A percentile compares a stretch with the other conserved stretches of the same genome.
phyloP scores from a whole-genome alignment of 2,797 vertebrate genomes.

The Schizopygopsis pylzovi region DNA sequence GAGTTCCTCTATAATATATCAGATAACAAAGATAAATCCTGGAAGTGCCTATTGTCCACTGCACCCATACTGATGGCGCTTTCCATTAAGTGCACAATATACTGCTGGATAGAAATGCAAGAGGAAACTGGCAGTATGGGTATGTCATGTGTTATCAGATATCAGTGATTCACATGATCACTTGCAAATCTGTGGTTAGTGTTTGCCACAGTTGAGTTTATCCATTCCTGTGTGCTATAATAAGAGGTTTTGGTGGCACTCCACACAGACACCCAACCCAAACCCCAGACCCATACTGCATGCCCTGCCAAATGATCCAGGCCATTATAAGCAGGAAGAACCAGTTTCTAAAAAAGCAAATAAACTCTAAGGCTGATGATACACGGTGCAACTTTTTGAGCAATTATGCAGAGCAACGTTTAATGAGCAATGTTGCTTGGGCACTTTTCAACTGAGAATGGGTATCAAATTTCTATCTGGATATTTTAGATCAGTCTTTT shows the following conservation, averaged over 20 bases:
- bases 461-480: not conserved
- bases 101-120: not conserved
- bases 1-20: not conserved
- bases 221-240: not conserved
- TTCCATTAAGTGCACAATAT: too few relatives aligned
- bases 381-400: not conserved
- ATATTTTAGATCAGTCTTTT: not conserved
- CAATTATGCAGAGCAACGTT: not conserved
- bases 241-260: not conserved
- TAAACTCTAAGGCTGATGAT: not conserved
- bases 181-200: constrained; percentile 1
- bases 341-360: constrained; percentile 7
- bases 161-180: not conserved
- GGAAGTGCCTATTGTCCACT: not conserved
- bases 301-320: not conserved
- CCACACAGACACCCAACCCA: not conserved
- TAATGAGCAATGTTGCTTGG: not conserved
- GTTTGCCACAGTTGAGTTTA: not conserved
- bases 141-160: not conserved
- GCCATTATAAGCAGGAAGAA: not conserved
- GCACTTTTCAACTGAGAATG: not conserved
- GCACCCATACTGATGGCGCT: not conserved
- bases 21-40: not conserved
- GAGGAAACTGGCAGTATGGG: not conserved
- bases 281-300: not conserved